Percentiles rank a stretch among this genome's conserved stretches.
Conservation (phyloP, 2,797 vertebrate species). For the Malurus leucopterus region DNA sequence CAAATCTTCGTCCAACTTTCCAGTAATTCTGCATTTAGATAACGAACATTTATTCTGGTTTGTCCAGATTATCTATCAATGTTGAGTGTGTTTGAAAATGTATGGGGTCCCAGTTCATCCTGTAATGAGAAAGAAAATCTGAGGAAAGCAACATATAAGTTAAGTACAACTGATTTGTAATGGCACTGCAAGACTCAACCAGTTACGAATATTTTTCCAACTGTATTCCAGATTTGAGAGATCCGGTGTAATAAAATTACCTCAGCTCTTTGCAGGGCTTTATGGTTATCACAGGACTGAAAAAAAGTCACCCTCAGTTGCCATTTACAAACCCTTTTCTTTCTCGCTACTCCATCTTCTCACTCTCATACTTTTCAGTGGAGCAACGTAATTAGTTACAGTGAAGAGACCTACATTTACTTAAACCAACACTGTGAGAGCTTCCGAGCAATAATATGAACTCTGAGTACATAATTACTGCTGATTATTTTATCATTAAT, state of each 20-base stretch:
- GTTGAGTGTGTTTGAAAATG: background rate
- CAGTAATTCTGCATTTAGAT: background rate
- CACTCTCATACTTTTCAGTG: background rate
- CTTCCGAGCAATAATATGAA: background rate
- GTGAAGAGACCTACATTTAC: background rate
- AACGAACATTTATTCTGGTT: background rate
- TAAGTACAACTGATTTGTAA: background rate
- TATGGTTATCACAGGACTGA: background rate
- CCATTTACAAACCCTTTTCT: background rate
- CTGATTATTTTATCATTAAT: background rate
- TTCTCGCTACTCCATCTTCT: background rate
- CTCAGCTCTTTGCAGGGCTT: background rate
- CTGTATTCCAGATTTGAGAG: background rate
- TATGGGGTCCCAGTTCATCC: background rate
- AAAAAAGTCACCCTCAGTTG: background rate
- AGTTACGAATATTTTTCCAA: background rate
- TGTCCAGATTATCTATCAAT: background rate
- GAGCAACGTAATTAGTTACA: background rate
- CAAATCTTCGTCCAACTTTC: slow-evolving; percentile 14
- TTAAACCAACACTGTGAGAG: background rate
- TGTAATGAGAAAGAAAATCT: background rate
- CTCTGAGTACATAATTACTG: background rate
- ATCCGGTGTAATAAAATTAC: background rate
- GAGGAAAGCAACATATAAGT: background rate
- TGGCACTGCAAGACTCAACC: background rate